Evolutionary conservation across 2,113 vertebrate genomes (phyloP), one percentile per base, ranked within the genome.

Genomic region (Myotis lucifugus): DNA sequence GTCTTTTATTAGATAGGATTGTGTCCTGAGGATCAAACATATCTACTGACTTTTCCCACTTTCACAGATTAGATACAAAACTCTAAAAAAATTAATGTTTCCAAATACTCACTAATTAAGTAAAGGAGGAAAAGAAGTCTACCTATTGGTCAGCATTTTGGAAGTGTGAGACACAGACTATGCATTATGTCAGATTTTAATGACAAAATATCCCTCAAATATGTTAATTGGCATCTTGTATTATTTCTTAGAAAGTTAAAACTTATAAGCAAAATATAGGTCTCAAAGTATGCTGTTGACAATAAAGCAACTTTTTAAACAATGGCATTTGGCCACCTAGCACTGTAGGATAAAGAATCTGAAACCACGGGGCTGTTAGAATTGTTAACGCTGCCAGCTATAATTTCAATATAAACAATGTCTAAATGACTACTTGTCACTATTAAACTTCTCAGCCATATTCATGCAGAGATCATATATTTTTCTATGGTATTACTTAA

Each of bases 111-210:
- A 40, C 91, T 89, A 96, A 96, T 50, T 19, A 95, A 3, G 19
- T 13, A 37, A 93, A 19, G 25, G 11, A 91, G 32, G 2, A 82
- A 25, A 17, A 56, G 76, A 77, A 59, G n/a, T 69, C 37, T 12
- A 78, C 69, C 13, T n/a, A 23, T 13, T 78, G 86, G 59, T 92
- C 32, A 87, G 8, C 76, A 92, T 86, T 46, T 79, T 56, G 59
- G 10, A 32, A 95, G 14, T 85, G 42, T 85, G 34, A 83, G 32
- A 96, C 37, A 90, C 15, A 90, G 40, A 95, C 14, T 93, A 6
- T 48, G 77, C 12, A 96, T 76, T 96, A 64, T 69, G 61, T 84
- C 40, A 94, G 6, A 54, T 82, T 78, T 96, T 95, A 52, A 87
- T 81, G n/a, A 37, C 67, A 96, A 69, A 56, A n/a, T 76, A 69